Conservation (phyloP, 2,888 invertebrate genomes). For the Meiosimyza platycephala region DNA sequence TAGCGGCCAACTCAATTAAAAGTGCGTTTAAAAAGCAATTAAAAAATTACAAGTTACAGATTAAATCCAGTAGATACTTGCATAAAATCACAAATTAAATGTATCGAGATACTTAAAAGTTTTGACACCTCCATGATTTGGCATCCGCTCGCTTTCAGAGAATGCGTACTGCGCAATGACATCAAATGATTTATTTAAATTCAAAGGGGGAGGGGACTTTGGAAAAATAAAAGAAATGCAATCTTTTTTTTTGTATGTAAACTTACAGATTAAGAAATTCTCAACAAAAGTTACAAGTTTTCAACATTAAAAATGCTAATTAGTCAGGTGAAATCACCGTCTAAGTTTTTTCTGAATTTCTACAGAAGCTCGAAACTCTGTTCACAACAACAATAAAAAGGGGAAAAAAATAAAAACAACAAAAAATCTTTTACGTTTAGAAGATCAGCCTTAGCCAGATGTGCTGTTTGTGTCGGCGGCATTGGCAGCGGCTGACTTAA, state of each 20-base stretch:
- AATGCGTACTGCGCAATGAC: neutral
- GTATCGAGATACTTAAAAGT: conserved; percentile 32
- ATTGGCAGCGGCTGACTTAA: conserved; percentile 25
- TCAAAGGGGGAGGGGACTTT: neutral
- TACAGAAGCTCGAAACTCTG: neutral
- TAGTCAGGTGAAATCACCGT: conserved; percentile 47
- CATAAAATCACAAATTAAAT: conserved; percentile 30
- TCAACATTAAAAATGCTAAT: conserved; percentile 59
- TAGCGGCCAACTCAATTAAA: conserved; percentile 25
- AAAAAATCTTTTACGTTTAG: conserved; percentile 17
- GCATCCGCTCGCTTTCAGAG: conserved; percentile 20
- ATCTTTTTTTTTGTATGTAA: conserved; percentile 41
- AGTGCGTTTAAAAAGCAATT: conserved; percentile 22
- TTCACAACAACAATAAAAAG: neutral
- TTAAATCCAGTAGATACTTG: conserved; percentile 5
- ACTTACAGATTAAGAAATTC: conserved; percentile 19
- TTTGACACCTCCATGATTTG: conserved; percentile 37
- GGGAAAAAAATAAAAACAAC: conserved; percentile 7
- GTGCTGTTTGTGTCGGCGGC: neutral
- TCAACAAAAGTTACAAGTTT: conserved; percentile 53
- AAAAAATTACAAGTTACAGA: conserved; percentile 22
- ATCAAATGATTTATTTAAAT: neutral
- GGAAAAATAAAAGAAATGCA: conserved; percentile 11
- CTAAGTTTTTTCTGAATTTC: conserved; percentile 14
- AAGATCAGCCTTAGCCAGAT: conserved; percentile 14